phyloP scores from a whole-genome alignment of 2,113 vertebrate species.

The Sialia sialis region DNA sequence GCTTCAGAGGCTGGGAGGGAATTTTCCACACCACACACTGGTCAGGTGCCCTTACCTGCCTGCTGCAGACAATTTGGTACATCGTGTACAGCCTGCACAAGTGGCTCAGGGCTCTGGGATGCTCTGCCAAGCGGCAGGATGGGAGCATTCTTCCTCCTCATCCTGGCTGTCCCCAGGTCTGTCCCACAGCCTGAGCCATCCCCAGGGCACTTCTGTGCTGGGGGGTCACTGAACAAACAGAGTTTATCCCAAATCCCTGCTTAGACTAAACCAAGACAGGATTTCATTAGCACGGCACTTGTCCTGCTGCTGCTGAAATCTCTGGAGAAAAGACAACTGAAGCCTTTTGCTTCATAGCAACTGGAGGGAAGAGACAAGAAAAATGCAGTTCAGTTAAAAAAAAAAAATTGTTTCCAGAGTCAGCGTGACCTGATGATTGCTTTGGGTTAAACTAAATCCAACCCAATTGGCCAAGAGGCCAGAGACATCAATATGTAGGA shows the following conservation, averaged over 20 bases:
- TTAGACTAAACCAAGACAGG: not conserved
- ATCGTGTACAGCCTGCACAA: fast-evolving
- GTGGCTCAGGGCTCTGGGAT: fast-evolving
- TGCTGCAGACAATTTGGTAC: not conserved
- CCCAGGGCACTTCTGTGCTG: not conserved
- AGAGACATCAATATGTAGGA: not conserved
- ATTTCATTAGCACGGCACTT: constrained; percentile 10
- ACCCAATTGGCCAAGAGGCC: not conserved
- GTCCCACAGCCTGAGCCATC: not conserved
- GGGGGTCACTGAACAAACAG: not conserved
- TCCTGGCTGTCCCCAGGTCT: not conserved
- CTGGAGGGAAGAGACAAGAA: not conserved
- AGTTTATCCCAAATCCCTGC: constrained; percentile 20
- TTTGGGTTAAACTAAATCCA: constrained; percentile 42
- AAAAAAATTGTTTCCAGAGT: constrained; percentile 47
- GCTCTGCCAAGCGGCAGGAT: not conserved
- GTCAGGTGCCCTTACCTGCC: not conserved
- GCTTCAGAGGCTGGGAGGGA: not conserved
- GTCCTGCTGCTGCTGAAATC: not conserved
- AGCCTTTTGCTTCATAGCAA: not conserved
- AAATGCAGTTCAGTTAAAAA: not conserved
- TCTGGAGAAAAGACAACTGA: constrained; percentile 5
- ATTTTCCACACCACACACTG: not conserved
- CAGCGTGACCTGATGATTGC: not conserved
- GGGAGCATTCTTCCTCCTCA: not conserved